Percentiles rank a stretch among this genome's conserved stretches.
phyloP scores from a whole-genome alignment of 2,113 vertebrate species.

The Leptodactylus fuscus region DNA sequence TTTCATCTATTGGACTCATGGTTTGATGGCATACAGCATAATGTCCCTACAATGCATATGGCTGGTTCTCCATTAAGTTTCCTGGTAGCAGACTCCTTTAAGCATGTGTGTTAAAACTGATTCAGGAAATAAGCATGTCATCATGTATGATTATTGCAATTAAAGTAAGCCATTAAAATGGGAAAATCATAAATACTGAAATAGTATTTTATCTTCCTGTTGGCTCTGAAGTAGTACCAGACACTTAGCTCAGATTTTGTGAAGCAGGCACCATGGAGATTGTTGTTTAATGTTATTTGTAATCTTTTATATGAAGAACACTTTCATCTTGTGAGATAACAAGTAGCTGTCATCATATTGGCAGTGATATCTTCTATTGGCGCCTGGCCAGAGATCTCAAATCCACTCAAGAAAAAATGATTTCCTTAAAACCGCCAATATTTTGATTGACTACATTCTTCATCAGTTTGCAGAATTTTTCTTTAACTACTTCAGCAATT shows the following conservation, averaged over 20 bases:
- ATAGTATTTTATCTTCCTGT: not conserved
- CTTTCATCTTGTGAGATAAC: conserved; percentile 61
- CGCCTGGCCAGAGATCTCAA: conserved; percentile 45
- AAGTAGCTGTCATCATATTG: conserved; percentile 59
- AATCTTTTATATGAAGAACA: conserved; percentile 60
- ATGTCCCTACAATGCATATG: no score
- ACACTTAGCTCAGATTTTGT: conserved; percentile 52
- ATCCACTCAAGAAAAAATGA: conserved; percentile 50
- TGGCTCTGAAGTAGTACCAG: conserved; percentile 24
- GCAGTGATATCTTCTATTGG: conserved; percentile 54
- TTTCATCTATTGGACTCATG: no score
- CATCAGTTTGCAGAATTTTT: conserved; percentile 20
- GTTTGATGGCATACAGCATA: no score
- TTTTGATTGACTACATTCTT: conserved; percentile 41
- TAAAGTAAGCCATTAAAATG: not conserved
- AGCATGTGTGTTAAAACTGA: no score
- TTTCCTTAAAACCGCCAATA: conserved; percentile 34
- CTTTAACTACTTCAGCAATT: conserved; percentile 13
- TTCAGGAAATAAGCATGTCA: no score
- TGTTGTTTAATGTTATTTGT: conserved; percentile 60
- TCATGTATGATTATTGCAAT: no score
- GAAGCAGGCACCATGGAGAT: conserved; percentile 58
- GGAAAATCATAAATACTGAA: not conserved
- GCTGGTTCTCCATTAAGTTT: no score
- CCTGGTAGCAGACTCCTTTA: no score